Base-by-base conservation (phyloP, 2,888 invertebrate genomes). In the Didymodactylos carnosus region DNA sequence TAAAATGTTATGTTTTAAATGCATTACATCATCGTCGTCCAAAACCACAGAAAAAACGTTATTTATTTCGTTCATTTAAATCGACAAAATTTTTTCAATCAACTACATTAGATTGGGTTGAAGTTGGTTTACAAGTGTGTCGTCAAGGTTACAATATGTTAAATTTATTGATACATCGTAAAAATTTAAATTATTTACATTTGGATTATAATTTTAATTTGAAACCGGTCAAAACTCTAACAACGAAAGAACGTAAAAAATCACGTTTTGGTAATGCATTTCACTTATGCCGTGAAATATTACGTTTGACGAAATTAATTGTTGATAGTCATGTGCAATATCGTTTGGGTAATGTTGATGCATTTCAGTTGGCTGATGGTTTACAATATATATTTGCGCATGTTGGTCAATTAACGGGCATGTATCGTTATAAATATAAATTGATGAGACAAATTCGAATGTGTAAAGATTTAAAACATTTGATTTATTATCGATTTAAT, bases 61-160 rank as follows among this genome's bases (percentile, higher is more conserved):
- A 95, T 81, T 85, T 98, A 69, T 98, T 98, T 88, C 89, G 97
- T 40, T 98, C 98, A 0, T 99, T 99, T 85, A 99, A 99, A 84
- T 92, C 95, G 0, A 99, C 98, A 0, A 99, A 99, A 84, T 99
- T 99, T 86, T 99, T 99, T 87, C 97, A 99, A 88, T 94, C 94
- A 0, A 99, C 98, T 0, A 94, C 94, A 0, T 85, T 99, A 78
- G 98, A 99, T 85, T 99, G 98, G 98, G 98, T 99, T 3, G 98
- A 99, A 84, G 95, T 94, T 16, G 98, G 77, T 27, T 41, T 76
- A 43, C 76, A 75, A 73, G 84, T 95, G 2, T 97, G 98, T 82
- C 88, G 97, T 0, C 98, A 99, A 84, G 98, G 98, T 5, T 99
- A 99, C 85, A 99, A 99, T 84, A 99, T 99, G 98, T 85, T 99